Percentiles rank a stretch among this genome's conserved stretches.
Evolutionary conservation across 2,113 vertebrate genomes (phyloP).

Genomic region (Chlamydotis undulata): DNA sequence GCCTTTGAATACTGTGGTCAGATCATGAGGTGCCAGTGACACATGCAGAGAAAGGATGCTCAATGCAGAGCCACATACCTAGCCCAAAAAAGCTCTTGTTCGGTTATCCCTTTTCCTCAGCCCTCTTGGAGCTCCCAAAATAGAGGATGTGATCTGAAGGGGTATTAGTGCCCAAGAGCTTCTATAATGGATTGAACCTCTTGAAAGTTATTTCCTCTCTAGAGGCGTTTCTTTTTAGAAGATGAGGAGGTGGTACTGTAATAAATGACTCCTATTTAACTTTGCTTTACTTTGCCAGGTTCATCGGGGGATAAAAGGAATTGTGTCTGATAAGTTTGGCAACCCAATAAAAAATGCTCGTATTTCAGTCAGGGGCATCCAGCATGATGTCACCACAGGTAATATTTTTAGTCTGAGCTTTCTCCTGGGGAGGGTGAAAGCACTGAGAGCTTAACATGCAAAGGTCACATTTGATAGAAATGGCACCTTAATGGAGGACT

Average conservation of each 20-base stretch:
- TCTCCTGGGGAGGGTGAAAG: background rate
- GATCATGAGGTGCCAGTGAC: background rate
- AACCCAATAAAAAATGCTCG: slow-evolving; percentile 89
- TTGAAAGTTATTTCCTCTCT: background rate
- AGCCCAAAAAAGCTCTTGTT: background rate
- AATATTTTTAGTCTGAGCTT: slow-evolving; percentile 21
- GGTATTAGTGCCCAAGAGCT: accelerated
- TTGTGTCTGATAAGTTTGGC: slow-evolving; percentile 86
- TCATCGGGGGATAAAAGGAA: slow-evolving; percentile 92
- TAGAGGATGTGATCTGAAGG: background rate
- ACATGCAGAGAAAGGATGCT: background rate
- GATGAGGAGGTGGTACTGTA: background rate
- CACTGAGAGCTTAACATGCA: background rate
- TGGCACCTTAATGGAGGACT: background rate
- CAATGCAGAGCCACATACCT: background rate
- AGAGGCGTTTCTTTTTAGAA: background rate
- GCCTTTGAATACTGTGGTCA: background rate
- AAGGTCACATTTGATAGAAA: background rate
- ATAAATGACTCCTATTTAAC: background rate
- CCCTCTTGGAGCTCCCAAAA: background rate
- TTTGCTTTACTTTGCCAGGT: slow-evolving; percentile 74
- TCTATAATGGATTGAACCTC: background rate
- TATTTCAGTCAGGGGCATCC: slow-evolving; percentile 86
- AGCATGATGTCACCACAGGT: slow-evolving; percentile 93
- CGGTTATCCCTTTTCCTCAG: background rate